phyloP scores from a whole-genome alignment of 1,140 invertebrate species.

The Orussus abietinus region DNA sequence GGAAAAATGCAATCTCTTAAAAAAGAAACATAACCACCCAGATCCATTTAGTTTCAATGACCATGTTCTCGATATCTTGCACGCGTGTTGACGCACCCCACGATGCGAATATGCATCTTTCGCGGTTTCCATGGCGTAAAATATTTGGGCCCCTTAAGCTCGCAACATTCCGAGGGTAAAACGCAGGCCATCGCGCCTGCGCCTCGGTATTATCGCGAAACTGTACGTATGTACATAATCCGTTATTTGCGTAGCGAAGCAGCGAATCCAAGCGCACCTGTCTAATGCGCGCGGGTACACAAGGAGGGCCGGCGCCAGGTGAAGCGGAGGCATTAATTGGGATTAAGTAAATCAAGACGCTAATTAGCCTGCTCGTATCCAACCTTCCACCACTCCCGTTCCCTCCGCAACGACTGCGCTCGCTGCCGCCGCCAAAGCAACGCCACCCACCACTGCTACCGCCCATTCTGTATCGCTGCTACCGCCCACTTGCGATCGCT shows the following conservation, averaged over 20 bases:
- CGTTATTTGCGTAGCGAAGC: slow-evolving; percentile 45
- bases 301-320: slow-evolving; percentile 25
- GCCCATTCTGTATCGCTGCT: no score
- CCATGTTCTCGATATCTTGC: no score
- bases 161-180: not conserved
- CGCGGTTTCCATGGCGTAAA: no score
- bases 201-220: slow-evolving; percentile 28
- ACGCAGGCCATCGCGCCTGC: not conserved
- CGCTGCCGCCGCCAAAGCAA: slow-evolving; percentile 12
- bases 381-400: slow-evolving; percentile 17
- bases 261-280: slow-evolving; percentile 29
- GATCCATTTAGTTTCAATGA: no score
- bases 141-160: not conserved
- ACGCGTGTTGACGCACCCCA: no score
- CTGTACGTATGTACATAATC: slow-evolving; percentile 47
- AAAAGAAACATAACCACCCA: no score
- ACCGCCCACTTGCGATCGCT: no score
- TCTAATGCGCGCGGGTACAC: slow-evolving; percentile 23
- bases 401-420: not conserved
- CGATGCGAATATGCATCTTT: no score
- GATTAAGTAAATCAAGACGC: slow-evolving; percentile 57
- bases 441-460: not conserved
- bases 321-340: slow-evolving; percentile 51
- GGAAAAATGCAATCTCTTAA: no score
- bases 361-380: slow-evolving; percentile 49